A percentile compares a stretch with the other conserved stretches of the same genome.
Conservation (phyloP, 2,888 invertebrate species). For the Calameuta idolon region DNA sequence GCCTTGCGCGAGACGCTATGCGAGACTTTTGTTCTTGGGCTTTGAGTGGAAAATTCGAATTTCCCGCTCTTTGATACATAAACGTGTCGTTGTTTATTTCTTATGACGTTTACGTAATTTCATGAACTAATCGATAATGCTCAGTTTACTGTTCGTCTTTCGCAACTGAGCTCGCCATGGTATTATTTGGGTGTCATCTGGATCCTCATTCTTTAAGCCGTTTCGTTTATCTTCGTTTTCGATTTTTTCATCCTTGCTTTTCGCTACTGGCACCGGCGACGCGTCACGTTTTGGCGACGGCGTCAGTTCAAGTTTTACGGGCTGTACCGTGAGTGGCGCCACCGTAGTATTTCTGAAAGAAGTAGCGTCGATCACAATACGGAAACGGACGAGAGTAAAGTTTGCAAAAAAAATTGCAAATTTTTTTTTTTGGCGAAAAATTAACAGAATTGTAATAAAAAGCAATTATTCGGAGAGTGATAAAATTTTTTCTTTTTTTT, state of each 20-base stretch:
- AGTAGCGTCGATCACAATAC: neutral
- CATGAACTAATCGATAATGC: slow-evolving; percentile 75
- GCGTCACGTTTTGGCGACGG: slow-evolving; percentile 40
- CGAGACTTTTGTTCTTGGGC: neutral
- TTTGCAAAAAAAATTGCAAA: neutral
- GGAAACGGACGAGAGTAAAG: neutral
- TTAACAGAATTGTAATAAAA: neutral
- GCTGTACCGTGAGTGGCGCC: slow-evolving; percentile 23
- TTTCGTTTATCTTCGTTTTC: slow-evolving; percentile 52
- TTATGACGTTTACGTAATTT: slow-evolving; percentile 15
- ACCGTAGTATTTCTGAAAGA: slow-evolving; percentile 29
- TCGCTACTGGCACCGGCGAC: slow-evolving; percentile 37
- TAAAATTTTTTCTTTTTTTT: too few relatives aligned
- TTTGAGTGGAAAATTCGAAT: neutral
- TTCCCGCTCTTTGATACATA: neutral
- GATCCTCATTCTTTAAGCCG: slow-evolving; percentile 68
- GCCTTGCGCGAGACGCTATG: neutral
- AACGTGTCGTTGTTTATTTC: neutral
- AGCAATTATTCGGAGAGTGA: neutral
- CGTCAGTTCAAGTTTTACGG: neutral
- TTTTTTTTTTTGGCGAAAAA: neutral
- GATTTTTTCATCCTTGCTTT: slow-evolving; percentile 46
- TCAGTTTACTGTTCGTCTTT: slow-evolving; percentile 91
- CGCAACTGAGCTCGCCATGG: slow-evolving; percentile 91
- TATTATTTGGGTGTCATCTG: slow-evolving; percentile 79